Base-by-base conservation (phyloP, 1,140 invertebrate genomes). In the Caenorhabditis remanei region DNA sequence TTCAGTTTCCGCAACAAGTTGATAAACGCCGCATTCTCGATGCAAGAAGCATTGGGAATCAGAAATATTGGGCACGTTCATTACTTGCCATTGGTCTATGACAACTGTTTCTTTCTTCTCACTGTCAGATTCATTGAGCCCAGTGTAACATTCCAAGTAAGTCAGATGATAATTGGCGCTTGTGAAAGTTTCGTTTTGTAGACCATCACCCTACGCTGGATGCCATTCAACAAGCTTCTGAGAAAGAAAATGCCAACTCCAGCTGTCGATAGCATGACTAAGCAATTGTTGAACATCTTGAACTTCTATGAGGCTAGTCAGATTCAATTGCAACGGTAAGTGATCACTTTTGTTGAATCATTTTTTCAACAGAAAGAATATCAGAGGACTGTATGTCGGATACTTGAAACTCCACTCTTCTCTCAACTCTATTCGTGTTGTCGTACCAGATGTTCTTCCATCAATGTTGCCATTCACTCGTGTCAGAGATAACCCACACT, bases 341-440 rank as follows among this genome's bases (percentile, higher is more conserved):
- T 8, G n/a, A 40, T 21, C 19, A 24, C 24, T 40, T 6, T 8
- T 8, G 24, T 21, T n/a, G n/a, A n/a, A n/a, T n/a, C n/a, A n/a
- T n/a, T 41, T 50, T 3, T 82, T n/a, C 19, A 32, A 61, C 7
- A n/a, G 32, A 53, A 79, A 41, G 9, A 0, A 8, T 53, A 83
- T n/a, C 24, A 95, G 95, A 79, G 97, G 98, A 0, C 94, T 99
- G 8, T 99, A 99, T 93, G 93, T 99, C 86, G 96, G 97, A 24
- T 99, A 98, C 93, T 94, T 99, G 63, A 98, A 99, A 93, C 95
- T 98, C 94, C 96, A 97, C 90, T 97, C 96, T 90, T 97, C 96
- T 8, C 96, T 98, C 79, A 97, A 99, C 93, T 95, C 96, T 5
- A 96, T 99, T 53, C 95, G 97, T 91, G 95, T 99, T n/a, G 95